Conservation (phyloP, 2,797 vertebrate genomes). For the Anabacerthia variegaticeps region DNA sequence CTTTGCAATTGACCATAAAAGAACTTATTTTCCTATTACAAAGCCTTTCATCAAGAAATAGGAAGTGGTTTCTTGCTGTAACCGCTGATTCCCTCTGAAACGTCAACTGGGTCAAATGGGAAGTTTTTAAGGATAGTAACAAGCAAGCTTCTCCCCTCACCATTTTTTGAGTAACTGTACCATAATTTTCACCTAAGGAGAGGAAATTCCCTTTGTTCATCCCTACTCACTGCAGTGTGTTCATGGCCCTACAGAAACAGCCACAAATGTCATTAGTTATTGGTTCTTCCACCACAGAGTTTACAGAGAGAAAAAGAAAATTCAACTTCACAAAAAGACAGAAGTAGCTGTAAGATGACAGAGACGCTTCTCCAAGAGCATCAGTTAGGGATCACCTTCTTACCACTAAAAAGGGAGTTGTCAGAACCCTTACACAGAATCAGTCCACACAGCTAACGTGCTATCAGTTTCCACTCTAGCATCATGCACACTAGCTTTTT, state of each 20-base stretch:
- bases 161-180: background rate
- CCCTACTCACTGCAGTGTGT: background rate
- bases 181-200: background rate
- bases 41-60: background rate
- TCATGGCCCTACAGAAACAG: background rate
- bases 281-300: background rate
- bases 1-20: background rate
- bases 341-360: background rate
- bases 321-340: background rate
- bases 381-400: background rate
- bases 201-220: background rate
- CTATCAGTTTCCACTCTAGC: background rate
- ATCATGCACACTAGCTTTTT: background rate
- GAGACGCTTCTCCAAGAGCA: background rate
- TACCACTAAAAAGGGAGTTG: background rate
- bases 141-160: background rate
- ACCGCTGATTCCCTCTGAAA: background rate
- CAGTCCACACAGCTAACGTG: background rate
- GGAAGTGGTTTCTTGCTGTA: background rate
- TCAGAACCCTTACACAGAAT: background rate
- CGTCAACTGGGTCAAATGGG: background rate
- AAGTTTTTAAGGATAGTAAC: background rate
- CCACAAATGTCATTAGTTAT: background rate
- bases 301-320: background rate
- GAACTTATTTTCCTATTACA: background rate